Evolutionary conservation across 2,888 invertebrate genomes (phyloP), one percentile per base, ranked within the genome.

Genomic region (Agriopis aurantiaria): DNA sequence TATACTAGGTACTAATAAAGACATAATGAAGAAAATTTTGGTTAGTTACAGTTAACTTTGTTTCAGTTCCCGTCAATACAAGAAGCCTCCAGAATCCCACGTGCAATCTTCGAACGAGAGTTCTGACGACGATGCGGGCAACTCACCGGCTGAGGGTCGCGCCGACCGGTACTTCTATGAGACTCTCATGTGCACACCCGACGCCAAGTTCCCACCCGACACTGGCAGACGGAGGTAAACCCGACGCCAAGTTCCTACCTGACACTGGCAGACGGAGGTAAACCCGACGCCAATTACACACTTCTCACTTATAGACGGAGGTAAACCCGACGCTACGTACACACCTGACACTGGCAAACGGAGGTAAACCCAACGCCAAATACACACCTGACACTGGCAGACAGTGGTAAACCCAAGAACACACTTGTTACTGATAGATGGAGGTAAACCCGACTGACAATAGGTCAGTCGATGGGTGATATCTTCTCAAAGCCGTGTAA

Each of bases 101-200:
- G 68, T 83, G 0, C 83, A 83, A 49, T 87, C 91, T 0, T 90
- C 92, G 0, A 87, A 88, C 65, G 92, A 92, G 65, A 92, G 91
- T 72, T 91, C 91, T 0, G 91, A 91, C 0, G 90, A 91, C 0
- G 92, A 91, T 12, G 48, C 49, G 49, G 74, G 75, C 0, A 76
- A 83, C 4, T 76, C 79, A 2, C 91, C 89, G 70, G 68, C 82
- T 0, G 91, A 91, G 14, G 83, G 84, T 0, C 79, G 89, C 23
- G 88, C 90, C 0, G 91, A 92, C 71, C 83, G 88, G 60, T 92
- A 85, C 73, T 92, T 93, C 73, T 93, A 91, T 71, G 93, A 93
- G 3, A 88, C 91, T 0, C 85, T 93, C 0, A 88, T 91, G 89
- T 93, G 93, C 68, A 87, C 91, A 46, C 86, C 87, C 0, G 79